These are phyloP conservation scores for Bufo bufo DNA, from an alignment of 2,113 vertebrate genomes.

Conservation along the genomic window DNA sequence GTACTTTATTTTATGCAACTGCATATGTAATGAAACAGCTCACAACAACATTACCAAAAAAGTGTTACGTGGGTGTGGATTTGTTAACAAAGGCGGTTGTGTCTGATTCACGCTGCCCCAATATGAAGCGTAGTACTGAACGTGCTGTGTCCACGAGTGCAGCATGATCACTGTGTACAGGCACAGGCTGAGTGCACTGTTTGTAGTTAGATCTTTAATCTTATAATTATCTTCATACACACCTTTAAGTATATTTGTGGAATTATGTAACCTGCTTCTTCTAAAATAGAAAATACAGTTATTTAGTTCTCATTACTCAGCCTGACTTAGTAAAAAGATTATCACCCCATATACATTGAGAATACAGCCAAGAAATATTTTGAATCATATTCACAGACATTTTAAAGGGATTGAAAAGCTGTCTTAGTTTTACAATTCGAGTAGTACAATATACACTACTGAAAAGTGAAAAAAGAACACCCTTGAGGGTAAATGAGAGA, in stretches of 20 bases:
- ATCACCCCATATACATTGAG: conserved; percentile 13
- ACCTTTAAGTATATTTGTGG: conserved; percentile 48
- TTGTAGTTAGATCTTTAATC: conserved; percentile 41
- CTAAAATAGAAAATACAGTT: conserved; percentile 32
- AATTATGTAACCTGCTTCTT: conserved; percentile 37
- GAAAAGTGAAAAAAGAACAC: too few species aligned
- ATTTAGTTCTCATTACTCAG: conserved; percentile 12
- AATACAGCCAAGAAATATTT: not conserved
- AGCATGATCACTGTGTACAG: conserved; percentile 13
- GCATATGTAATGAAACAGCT: not conserved
- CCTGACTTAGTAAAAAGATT: not conserved
- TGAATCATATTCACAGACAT: not conserved
- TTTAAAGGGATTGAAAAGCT: not conserved
- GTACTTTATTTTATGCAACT: conserved; percentile 9
- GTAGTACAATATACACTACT: not conserved
- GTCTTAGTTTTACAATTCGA: not conserved
- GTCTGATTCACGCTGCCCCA: not conserved
- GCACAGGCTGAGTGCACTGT: not conserved
- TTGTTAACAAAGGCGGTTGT: not conserved
- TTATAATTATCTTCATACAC: conserved; percentile 50
- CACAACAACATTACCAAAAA: not conserved
- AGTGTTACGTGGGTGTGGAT: not conserved
- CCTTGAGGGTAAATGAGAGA: too few species aligned
- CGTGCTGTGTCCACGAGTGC: not conserved
- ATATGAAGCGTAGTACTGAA: not conserved